phyloP scores from a whole-genome alignment of 1,140 invertebrate genomes.

The Holotrichia oblita region DNA sequence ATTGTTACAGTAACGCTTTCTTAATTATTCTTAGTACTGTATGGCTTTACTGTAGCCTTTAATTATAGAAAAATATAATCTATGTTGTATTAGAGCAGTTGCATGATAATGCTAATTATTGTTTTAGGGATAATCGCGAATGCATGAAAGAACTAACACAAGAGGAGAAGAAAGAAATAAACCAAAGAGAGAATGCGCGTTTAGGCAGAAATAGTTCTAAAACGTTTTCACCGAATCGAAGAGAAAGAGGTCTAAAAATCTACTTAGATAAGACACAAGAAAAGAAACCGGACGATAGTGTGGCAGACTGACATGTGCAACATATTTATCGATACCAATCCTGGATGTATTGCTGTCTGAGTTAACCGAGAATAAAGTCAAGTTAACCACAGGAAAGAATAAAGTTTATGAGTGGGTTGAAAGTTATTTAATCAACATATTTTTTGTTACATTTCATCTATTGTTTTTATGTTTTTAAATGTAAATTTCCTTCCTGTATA shows the following conservation, averaged over 20 bases:
- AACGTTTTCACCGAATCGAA: slow-evolving; percentile 65
- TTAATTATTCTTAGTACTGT: no score
- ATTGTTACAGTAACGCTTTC: no score
- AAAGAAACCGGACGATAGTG: slow-evolving; percentile 54
- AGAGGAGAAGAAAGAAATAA: slow-evolving; percentile 71
- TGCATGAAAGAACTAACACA: slow-evolving; percentile 66
- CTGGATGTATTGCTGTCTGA: slow-evolving; percentile 55
- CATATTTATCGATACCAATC: slow-evolving; percentile 50
- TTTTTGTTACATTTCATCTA: slow-evolving; percentile 38
- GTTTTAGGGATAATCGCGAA: slow-evolving; percentile 72
- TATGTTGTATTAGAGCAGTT: no score
- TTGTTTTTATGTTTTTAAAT: slow-evolving; percentile 32
- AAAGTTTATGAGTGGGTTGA: slow-evolving; percentile 1
- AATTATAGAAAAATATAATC: no score
- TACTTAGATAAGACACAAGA: slow-evolving; percentile 68
- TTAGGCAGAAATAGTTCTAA: slow-evolving; percentile 59
- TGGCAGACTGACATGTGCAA: slow-evolving; percentile 58
- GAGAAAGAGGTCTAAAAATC: slow-evolving; percentile 79
- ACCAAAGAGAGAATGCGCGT: slow-evolving; percentile 67
- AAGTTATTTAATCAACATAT: slow-evolving; percentile 12
- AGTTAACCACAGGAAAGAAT: not conserved
- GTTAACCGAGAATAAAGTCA: slow-evolving; percentile 43
- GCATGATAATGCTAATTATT: slow-evolving; percentile 41
- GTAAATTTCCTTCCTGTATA: slow-evolving; percentile 35
- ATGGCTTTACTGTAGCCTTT: no score